Percentiles rank a stretch among this genome's conserved stretches.
These are phyloP conservation scores for Phragmatobia fuliginosa DNA, from an alignment of 2,888 invertebrate species.

Conservation along the genomic window DNA sequence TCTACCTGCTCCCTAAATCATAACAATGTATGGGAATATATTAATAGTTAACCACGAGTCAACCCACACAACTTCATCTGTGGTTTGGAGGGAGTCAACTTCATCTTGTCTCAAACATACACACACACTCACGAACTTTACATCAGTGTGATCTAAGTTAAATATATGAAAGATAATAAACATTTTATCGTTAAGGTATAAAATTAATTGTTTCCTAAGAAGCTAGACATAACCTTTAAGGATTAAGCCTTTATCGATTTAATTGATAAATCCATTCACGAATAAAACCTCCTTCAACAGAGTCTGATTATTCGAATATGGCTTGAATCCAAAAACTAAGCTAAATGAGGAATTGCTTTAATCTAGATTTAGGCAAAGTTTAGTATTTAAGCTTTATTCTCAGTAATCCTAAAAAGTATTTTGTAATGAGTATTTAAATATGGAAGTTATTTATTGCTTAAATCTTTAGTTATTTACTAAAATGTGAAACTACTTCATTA, in stretches of 20 bases:
- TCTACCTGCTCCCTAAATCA: no score
- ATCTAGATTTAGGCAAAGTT: not conserved
- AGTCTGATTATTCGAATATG: constrained; percentile 7
- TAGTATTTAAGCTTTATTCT: not conserved
- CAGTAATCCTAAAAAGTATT: not conserved
- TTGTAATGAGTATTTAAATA: not conserved
- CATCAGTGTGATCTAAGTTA: constrained; percentile 16
- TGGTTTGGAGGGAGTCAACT: no score
- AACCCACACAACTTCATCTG: no score
- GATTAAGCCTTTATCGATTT: constrained; percentile 25
- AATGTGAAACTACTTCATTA: no score
- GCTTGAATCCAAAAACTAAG: not conserved
- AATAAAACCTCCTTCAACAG: constrained; percentile 27
- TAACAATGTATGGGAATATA: no score
- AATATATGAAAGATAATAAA: constrained; percentile 15
- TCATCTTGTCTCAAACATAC: no score
- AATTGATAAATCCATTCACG: constrained; percentile 39
- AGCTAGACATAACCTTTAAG: constrained; percentile 23
- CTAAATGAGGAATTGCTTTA: not conserved
- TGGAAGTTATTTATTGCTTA: not conserved
- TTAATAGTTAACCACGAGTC: no score
- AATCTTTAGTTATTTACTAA: not conserved
- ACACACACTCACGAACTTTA: no score
- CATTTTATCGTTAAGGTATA: constrained; percentile 5
- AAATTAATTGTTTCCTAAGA: constrained; percentile 35